Evolutionary conservation across 2,888 invertebrate species (phyloP), one percentile per base, ranked within the genome.

Genomic region (Eilema caniola): DNA sequence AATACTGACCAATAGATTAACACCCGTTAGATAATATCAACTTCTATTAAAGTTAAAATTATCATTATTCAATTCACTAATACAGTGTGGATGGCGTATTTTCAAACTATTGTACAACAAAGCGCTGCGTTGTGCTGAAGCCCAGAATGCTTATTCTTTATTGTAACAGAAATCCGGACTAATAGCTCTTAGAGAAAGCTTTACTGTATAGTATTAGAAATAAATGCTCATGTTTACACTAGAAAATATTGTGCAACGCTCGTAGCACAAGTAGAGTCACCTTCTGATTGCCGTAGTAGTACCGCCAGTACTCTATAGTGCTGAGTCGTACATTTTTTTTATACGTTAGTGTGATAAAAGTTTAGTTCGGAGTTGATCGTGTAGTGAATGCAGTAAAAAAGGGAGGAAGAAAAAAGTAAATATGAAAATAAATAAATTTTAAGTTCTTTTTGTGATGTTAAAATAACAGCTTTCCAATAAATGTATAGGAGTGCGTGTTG

Each of bases 341-440:
- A 53, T 2, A 47, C 20, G 47, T 47, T 47, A n/a, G n/a, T 20
- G 16, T n/a, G 53, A 82, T 82, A 83, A 24, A 83, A 84, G 73
- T 78, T 76, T 78, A 74, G 76, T 77, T 74, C 76, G 56, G 31
- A 73, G 57, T 71, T 67, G 77, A 75, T 83, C 83, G 85, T 82
- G 86, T 70, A 69, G 57, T 65, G 81, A 83, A 80, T 79, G 77
- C 76, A 47, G 31, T 33, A 1, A 5, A 20, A n/a, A 8, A n/a
- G 63, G 3, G 20, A 3, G 14, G 16, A 37, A 62, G 23, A 37
- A 4, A 37, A 11, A 37, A 12, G 62, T 1, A 37, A 62, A 37
- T 23, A 24, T 37, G 20, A n/a, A 10, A 61, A 20, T 31, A 60
- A 31, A 11, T 31, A 47, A 47, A 47, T 47, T 20, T 3, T 41